These are phyloP conservation scores for Leptinotarsa juncta DNA, from an alignment of 2,888 invertebrate species.

Conservation along the genomic window DNA sequence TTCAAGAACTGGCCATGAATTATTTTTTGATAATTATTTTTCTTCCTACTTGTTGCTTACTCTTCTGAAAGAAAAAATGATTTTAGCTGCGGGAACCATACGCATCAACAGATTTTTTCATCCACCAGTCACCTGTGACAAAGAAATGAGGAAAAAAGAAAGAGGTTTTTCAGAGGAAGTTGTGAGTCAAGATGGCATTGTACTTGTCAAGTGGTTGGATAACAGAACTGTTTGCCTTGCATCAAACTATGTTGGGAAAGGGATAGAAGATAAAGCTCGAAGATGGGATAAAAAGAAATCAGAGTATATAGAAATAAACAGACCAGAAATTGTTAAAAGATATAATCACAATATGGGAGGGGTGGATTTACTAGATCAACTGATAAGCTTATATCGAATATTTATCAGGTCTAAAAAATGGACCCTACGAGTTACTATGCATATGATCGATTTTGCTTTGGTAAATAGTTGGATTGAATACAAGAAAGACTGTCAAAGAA, in stretches of 20 bases:
- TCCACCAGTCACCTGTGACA: conserved; percentile 9
- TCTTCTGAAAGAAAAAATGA: conserved; percentile 8
- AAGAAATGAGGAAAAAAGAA: conserved; percentile 4
- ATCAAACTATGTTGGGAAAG: conserved; percentile 23
- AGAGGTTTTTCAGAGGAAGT: conserved; percentile 15
- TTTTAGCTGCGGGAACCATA: conserved; percentile 20
- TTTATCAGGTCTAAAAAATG: conserved; percentile 18
- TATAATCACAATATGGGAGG: conserved; percentile 14
- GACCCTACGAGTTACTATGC: conserved; percentile 21
- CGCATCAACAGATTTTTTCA: conserved; percentile 17
- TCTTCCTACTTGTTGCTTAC: conserved; percentile 15
- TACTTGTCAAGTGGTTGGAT: conserved; percentile 22
- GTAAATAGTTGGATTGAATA: conserved; percentile 17
- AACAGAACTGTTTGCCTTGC: conserved; percentile 26
- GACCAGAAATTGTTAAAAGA: conserved; percentile 14
- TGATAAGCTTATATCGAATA: conserved; percentile 18
- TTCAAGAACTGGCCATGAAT: conserved; percentile 8
- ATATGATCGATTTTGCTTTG: conserved; percentile 17
- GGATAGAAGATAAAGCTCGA: conserved; percentile 11
- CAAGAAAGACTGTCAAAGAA: conserved; percentile 12
- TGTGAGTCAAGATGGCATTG: conserved; percentile 15
- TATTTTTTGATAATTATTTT: conserved; percentile 16
- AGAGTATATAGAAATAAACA: conserved; percentile 13
- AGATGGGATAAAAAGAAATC: conserved; percentile 19
- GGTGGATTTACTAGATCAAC: conserved; percentile 10